Conservation (phyloP, 2,113 vertebrate genomes). For the Nyctibius bracteatus region DNA sequence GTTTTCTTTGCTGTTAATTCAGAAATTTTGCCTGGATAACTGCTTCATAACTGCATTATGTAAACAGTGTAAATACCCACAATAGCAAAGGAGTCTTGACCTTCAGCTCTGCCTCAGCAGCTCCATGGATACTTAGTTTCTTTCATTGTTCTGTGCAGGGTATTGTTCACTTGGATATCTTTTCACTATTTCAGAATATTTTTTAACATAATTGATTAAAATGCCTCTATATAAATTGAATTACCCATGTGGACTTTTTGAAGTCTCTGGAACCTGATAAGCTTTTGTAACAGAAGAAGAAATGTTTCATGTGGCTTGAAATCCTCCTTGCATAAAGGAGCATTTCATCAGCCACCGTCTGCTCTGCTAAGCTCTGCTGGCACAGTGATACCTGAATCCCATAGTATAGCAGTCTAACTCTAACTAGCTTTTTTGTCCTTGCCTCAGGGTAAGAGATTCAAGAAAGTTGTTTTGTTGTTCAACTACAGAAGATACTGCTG, state of each 20-base stretch:
- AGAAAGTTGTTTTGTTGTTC: constrained; percentile 63
- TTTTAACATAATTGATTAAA: constrained; percentile 59
- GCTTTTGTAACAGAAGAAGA: constrained; percentile 71
- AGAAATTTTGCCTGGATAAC: neutral
- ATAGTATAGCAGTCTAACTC: constrained; percentile 41
- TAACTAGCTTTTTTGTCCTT: constrained; percentile 65
- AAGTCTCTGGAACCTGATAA: constrained; percentile 73
- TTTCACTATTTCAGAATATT: neutral
- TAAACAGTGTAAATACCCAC: neutral
- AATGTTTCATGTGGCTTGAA: constrained; percentile 64
- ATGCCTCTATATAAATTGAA: neutral
- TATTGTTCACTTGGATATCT: constrained; percentile 29
- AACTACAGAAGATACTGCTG: constrained; percentile 24
- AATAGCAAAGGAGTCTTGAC: neutral
- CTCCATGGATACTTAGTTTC: neutral
- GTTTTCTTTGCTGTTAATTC: neutral
- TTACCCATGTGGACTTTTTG: constrained; percentile 52
- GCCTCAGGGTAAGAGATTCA: constrained; percentile 39
- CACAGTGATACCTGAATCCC: constrained; percentile 70
- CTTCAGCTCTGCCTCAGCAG: neutral
- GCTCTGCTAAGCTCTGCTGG: constrained; percentile 63
- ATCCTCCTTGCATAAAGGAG: constrained; percentile 46
- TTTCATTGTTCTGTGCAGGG: constrained; percentile 1
- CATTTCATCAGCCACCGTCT: constrained; percentile 63
- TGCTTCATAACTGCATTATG: neutral